Conservation (phyloP, 2,113 vertebrate genomes). For the Gorsachius goisagi region DNA sequence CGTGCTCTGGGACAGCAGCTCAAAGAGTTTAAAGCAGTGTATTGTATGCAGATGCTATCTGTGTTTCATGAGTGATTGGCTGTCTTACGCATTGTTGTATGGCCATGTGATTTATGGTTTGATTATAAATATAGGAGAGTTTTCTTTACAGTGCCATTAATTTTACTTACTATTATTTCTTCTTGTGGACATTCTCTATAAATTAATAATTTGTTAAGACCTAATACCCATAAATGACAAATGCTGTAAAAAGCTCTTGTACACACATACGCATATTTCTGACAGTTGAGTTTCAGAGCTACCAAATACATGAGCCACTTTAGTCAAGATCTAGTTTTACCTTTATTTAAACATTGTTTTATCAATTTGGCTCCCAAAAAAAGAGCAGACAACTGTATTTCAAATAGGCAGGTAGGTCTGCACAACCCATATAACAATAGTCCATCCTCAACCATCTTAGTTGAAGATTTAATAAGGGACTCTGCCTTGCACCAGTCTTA, state of each 20-base stretch:
- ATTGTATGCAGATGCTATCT: not conserved
- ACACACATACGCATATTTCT: not conserved
- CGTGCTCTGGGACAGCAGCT: not conserved
- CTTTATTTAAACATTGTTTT: not conserved
- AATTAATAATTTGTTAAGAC: not conserved
- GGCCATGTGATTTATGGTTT: not conserved
- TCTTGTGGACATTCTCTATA: not conserved
- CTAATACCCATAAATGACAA: not conserved
- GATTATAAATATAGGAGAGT: not conserved
- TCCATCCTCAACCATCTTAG: not conserved
- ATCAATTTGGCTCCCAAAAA: not conserved
- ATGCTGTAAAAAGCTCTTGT: not conserved
- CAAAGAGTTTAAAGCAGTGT: not conserved
- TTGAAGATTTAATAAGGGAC: not conserved
- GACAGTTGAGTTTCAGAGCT: not conserved
- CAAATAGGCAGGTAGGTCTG: not conserved
- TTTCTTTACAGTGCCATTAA: not conserved
- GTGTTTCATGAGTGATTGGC: not conserved
- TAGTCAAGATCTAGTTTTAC: not conserved
- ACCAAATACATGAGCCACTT: not conserved
- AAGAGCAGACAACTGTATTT: not conserved
- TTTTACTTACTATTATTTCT: not conserved
- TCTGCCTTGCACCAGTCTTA: not conserved
- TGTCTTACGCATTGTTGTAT: not conserved
- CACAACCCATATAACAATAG: not conserved